These are phyloP conservation scores for Carcina quercana DNA, from an alignment of 2,888 invertebrate species.

Conservation along the genomic window DNA sequence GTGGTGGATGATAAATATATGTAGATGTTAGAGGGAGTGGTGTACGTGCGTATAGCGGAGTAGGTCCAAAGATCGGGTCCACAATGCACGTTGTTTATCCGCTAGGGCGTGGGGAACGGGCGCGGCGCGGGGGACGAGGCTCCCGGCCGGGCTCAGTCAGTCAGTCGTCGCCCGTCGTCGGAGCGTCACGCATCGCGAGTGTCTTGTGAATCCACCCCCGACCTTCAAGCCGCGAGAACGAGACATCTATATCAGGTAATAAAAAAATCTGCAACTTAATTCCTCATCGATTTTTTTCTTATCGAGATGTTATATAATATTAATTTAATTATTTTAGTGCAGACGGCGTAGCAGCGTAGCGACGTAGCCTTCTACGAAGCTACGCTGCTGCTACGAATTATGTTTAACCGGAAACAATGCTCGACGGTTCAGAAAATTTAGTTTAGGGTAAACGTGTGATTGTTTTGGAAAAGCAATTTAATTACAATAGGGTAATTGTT, in stretches of 20 bases:
- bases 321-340: background rate
- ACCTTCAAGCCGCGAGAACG: slow-evolving; percentile 68
- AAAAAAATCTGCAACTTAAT: slow-evolving; percentile 12
- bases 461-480: too few species aligned
- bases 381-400: too few species aligned
- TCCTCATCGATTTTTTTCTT: background rate
- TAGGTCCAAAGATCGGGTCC: slow-evolving; percentile 62
- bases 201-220: slow-evolving; percentile 53
- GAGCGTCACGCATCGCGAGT: slow-evolving; percentile 51
- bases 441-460: too few species aligned
- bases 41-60: slow-evolving; percentile 42
- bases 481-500: too few species aligned
- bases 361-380: too few species aligned
- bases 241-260: slow-evolving; percentile 65
- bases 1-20: slow-evolving; percentile 22
- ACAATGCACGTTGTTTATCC: slow-evolving; percentile 74
- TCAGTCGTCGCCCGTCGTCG: slow-evolving; percentile 35
- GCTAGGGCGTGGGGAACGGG: slow-evolving; percentile 46
- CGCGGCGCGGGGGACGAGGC: slow-evolving; percentile 29
- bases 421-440: too few species aligned
- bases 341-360: too few species aligned
- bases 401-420: too few species aligned
- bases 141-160: slow-evolving; percentile 58
- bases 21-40: slow-evolving; percentile 27
- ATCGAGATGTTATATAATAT: background rate